Evolutionary conservation across 2,113 vertebrate species (phyloP), one percentile per base, ranked within the genome.

Genomic region (Antennarius striatus): DNA sequence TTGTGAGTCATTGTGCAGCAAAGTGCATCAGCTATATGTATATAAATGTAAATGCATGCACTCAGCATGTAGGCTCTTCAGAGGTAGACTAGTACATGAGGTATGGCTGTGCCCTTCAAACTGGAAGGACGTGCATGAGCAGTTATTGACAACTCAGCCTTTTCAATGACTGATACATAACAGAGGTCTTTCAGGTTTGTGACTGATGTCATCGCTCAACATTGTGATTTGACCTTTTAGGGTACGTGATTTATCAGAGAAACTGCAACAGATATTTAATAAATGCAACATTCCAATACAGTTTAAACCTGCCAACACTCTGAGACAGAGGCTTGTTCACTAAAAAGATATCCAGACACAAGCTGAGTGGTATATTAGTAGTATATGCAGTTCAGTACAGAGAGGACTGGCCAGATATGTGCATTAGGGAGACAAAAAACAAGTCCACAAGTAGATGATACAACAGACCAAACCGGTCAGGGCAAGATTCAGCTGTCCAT

Each of bases 21-120:
- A 5, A 62, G 67, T n/a, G 57, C 69, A 77, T 66, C 61, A 48
- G 56, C 56, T 68, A 60, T 10, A 3, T 36, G 68, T 69, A 56
- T 76, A 63, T 66, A 46, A 74, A 79, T 82, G 62, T 63, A 81
- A 79, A 84, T 71, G 69, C 40, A 1, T 32, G 54, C 51, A 46
- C 36, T 56, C 36, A 0, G 53, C 5, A 13, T 58, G 10, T 17
- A 6, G 39, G 59, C 62, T 68, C 67, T 82, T 64, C 17, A 63
- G 42, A 67, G 57, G 63, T 57, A 39, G 77, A 51, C 62, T 40
- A 0, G 52, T 62, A 55, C 45, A 47, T 16, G 11, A 5, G 14
- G 68, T 47, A 3, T 1, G 17, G 45, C 56, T 47, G 55, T 80
- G 72, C 47, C 66, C 77, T 89, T 87, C 71, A 64, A 72, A 66